A percentile compares a stretch with the other conserved stretches of the same genome.
Evolutionary conservation across 2,113 vertebrate species (phyloP).

Genomic region (Peucedramus taeniatus): DNA sequence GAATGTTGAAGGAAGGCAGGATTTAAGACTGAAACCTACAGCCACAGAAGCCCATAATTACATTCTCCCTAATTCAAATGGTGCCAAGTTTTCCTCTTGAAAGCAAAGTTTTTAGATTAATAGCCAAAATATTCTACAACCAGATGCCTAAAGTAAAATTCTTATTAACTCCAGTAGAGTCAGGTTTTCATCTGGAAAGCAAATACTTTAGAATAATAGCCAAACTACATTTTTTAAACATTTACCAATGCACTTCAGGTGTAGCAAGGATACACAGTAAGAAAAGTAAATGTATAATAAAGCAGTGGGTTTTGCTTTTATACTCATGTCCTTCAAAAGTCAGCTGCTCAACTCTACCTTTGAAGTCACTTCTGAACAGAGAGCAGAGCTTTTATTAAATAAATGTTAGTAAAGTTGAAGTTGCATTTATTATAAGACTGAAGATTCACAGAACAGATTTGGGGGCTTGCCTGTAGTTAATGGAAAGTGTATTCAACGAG

Average conservation of each 20-base stretch:
- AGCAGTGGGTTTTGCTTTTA: background rate
- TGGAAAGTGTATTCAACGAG: background rate
- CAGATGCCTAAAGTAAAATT: background rate
- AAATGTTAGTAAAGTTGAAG: background rate
- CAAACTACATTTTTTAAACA: background rate
- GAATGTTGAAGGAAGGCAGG: background rate
- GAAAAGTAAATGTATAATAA: background rate
- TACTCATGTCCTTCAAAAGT: background rate
- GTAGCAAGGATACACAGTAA: background rate
- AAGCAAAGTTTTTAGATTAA: background rate
- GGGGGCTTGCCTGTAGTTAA: background rate
- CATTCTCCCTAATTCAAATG: background rate
- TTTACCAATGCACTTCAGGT: background rate
- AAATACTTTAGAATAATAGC: background rate
- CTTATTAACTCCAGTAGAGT: background rate
- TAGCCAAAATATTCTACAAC: background rate
- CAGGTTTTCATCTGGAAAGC: background rate
- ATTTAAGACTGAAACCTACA: background rate
- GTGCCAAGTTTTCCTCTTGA: background rate
- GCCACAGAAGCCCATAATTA: background rate
- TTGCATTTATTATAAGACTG: background rate
- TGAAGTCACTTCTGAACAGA: background rate
- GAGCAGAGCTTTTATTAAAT: background rate
- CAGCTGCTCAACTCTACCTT: background rate
- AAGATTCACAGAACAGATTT: background rate